Percentiles rank a stretch among this genome's conserved stretches.
Evolutionary conservation across 2,113 vertebrate species (phyloP).

Genomic region (Zapus hudsonius): DNA sequence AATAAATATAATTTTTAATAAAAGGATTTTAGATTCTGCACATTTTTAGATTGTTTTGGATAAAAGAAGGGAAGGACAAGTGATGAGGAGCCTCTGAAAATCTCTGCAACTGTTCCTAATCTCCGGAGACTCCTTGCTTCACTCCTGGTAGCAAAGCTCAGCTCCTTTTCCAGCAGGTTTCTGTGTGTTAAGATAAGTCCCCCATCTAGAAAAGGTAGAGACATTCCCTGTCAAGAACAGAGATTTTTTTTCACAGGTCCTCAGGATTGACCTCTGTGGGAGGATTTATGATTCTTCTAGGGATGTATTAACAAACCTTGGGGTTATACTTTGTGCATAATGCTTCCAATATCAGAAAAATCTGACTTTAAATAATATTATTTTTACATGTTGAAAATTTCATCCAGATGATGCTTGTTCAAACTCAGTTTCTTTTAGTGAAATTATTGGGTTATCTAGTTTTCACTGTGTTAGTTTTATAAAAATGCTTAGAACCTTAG

Average conservation of each 20-base stretch:
- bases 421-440: not conserved
- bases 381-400: not conserved
- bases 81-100: not conserved
- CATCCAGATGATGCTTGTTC: not conserved
- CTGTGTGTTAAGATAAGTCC: not conserved
- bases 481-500: not conserved
- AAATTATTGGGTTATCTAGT: not conserved
- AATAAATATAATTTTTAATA: too few species aligned
- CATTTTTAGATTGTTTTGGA: not conserved
- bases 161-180: not conserved
- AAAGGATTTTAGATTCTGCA: too few species aligned
- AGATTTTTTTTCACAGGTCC: not conserved
- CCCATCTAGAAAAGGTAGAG: not conserved
- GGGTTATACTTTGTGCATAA: not conserved
- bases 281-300: too few species aligned
- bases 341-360: not conserved
- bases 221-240: not conserved
- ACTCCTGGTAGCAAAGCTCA: not conserved
- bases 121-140: not conserved
- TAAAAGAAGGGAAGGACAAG: not conserved
- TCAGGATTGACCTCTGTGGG: not conserved
- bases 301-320: not conserved
- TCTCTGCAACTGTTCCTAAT: not conserved
- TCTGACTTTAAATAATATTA: too few species aligned
- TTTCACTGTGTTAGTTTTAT: conserved; percentile 17